Base-by-base conservation (phyloP, 2,113 vertebrate species). In the Cynoglossus semilaevis region DNA sequence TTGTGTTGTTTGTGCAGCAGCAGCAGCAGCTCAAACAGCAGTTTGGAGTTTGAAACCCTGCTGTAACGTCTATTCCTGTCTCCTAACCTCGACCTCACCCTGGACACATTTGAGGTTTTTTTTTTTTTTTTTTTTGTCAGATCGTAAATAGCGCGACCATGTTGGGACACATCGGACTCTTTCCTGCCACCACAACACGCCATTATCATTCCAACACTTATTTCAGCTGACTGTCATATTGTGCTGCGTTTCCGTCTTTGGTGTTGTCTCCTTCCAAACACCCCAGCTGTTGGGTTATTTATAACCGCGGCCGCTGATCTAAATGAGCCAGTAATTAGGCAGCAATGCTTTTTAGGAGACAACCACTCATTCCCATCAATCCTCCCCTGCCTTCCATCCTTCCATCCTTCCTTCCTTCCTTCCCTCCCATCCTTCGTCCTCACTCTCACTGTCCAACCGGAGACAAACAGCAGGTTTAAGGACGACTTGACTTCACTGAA, bases 261-360 rank as follows among this genome's bases (percentile, higher is more conserved):
- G 75, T 84, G 84, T 74, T 85, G 82, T 81, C 74, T 82, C 69
- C 68, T 77, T 83, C 65, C 74, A 72, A n/a, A 67, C 68, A 7
- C 56, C 48, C 85, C 85, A 88, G 88, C 88, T 90, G 88, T 80
- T 87, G 73, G 57, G 80, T 84, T 89, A 89, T 90, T 90, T 87
- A 90, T 88, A 89, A 82, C 86, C 43, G 63, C 36, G 78, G 79
- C 63, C 63, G 70, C 81, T 75, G 73, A 80, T 82, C 82, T 80
- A 88, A 87, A 87, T 79, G 78, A 87, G 86, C 72, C 66, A 67
- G 83, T 86, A 88, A 88, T 88, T 88, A 88, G 82, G 74, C 78
- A 85, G 82, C 76, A 83, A 83, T 78, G 72, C 76, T 85, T 79
- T 79, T 73, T 78, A 83, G 77, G 54, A 85, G 76, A 68, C 79